phyloP scores from a whole-genome alignment of 2,888 invertebrate genomes.

The Phengaris arion region DNA sequence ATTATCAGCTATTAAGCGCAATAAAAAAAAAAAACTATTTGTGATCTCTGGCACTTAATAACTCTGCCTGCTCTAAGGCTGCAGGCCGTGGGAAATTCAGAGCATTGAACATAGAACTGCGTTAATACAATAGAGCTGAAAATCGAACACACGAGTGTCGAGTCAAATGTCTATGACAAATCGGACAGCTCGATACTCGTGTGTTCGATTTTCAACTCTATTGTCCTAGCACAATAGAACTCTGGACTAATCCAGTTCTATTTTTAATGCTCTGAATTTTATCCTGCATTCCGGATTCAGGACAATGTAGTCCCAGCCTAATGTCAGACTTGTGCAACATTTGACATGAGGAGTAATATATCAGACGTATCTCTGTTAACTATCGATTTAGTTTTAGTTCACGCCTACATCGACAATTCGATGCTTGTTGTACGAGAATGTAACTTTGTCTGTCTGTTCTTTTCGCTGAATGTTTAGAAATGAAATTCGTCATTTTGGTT shows the following conservation, averaged over 20 bases:
- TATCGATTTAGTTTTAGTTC: conserved; percentile 16
- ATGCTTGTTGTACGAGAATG: not conserved
- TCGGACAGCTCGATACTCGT: too few relatives aligned
- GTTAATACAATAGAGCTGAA: too few relatives aligned
- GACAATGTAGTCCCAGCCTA: not conserved
- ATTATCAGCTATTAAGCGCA: not conserved
- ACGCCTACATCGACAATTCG: conserved; percentile 10
- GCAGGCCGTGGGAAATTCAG: too few relatives aligned
- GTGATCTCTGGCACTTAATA: not conserved
- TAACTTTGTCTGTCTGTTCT: not conserved
- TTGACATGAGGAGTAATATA: not conserved
- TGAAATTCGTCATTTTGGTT: not conserved
- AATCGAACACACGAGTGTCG: too few relatives aligned
- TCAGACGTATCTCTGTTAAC: conserved; percentile 21
- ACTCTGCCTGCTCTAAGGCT: not conserved
- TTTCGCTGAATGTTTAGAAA: too few relatives aligned
- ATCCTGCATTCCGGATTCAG: too few relatives aligned
- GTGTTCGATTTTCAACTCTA: too few relatives aligned
- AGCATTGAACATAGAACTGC: too few relatives aligned
- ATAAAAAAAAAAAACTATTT: not conserved
- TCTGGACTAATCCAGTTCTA: too few relatives aligned
- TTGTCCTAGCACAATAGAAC: too few relatives aligned
- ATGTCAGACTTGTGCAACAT: conserved; percentile 13
- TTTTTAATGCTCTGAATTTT: too few relatives aligned
- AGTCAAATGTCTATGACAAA: too few relatives aligned